These are phyloP conservation scores for Betta splendens DNA, from an alignment of 2,797 vertebrate species.

Conservation along the genomic window DNA sequence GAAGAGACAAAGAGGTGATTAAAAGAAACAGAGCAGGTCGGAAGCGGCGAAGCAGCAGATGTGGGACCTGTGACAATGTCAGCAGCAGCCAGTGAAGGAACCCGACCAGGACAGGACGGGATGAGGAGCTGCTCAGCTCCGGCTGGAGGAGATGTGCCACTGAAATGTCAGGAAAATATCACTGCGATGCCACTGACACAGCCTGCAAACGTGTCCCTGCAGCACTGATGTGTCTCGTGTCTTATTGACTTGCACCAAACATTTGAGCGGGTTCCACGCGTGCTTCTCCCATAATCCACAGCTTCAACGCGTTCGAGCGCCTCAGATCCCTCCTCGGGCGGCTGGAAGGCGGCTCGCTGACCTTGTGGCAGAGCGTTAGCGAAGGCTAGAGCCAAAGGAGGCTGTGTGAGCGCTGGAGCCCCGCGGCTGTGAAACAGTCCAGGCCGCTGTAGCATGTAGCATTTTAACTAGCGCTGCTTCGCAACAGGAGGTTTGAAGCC, in stretches of 20 bases:
- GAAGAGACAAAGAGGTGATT: neutral
- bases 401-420: conserved; percentile 48
- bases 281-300: conserved; percentile 3
- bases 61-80: too few species aligned
- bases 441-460: conserved; percentile 57
- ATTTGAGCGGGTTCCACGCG: neutral
- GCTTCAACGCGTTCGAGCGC: conserved; percentile 39
- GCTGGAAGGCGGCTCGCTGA: conserved; percentile 48
- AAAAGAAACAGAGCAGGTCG: neutral
- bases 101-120: neutral
- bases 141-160: conserved; percentile 22
- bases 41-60: too few species aligned
- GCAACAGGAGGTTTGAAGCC: conserved; percentile 49
- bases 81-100: conserved; percentile 9
- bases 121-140: too few species aligned
- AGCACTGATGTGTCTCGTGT: neutral
- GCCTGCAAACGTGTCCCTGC: neutral
- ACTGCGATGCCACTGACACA: conserved; percentile 20
- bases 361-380: conserved; percentile 61
- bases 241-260: neutral
- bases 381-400: conserved; percentile 51
- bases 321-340: conserved; percentile 40
- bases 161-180: conserved; percentile 61
- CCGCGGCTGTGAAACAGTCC: conserved; percentile 43
- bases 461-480: conserved; percentile 62